These are phyloP conservation scores for Chondrilla cf. caribensis DNA, from an alignment of 37 sponge, comb jelly and placozoan genomes.

Conservation along the genomic window DNA sequence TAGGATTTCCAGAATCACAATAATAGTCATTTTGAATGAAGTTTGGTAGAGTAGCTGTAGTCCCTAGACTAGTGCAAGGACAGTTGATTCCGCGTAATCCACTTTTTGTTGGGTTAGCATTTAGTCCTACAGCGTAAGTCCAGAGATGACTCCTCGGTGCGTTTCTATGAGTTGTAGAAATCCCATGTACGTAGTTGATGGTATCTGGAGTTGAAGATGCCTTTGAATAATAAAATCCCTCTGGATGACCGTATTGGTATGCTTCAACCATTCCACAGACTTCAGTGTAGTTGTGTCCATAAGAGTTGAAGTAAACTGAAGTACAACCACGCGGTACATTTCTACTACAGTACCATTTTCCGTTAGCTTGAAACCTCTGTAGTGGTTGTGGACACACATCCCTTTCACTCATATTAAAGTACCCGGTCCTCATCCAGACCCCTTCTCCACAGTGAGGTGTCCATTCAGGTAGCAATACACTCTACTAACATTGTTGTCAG, in stretches of 20 bases:
- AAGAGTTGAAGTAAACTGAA: slow-evolving; percentile 10
- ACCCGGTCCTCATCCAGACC: slow-evolving; percentile 24
- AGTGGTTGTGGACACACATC: slow-evolving; percentile 8
- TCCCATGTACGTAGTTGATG: slow-evolving; percentile 1
- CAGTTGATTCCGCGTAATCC: background rate
- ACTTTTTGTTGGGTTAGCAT: background rate
- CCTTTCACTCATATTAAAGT: background rate
- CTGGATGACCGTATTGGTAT: background rate
- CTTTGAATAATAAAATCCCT: background rate
- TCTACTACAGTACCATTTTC: background rate
- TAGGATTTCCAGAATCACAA: slow-evolving; percentile 21
- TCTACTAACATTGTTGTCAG: background rate
- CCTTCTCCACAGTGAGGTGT: slow-evolving; percentile 24
- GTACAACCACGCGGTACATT: background rate
- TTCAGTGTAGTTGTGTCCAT: background rate
- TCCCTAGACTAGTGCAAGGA: background rate
- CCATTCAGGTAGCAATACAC: slow-evolving; percentile 20
- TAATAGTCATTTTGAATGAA: slow-evolving; percentile 1
- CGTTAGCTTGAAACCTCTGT: background rate
- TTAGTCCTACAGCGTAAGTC: slow-evolving; percentile 13
- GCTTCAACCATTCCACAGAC: slow-evolving; percentile 19
- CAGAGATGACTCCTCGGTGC: slow-evolving; percentile 1
- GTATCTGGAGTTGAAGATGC: too few relatives aligned
- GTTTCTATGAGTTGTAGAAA: background rate
- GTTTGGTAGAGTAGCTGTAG: background rate